Base-by-base conservation (phyloP, 2,888 invertebrate species). In the Ichneumoninae sp. region DNA sequence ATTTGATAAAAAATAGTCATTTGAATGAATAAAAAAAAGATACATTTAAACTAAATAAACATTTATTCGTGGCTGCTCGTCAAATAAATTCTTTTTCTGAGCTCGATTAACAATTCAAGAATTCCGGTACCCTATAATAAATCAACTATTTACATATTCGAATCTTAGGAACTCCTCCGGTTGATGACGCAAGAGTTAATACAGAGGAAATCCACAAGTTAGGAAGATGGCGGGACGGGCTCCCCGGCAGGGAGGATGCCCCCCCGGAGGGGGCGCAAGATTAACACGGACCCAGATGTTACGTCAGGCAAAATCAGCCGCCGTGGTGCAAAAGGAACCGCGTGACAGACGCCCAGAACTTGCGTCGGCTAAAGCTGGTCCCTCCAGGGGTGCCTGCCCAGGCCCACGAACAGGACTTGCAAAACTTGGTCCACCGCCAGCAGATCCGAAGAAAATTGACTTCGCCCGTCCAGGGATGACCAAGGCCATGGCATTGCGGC, bases 401-500 rank as follows among this genome's bases (percentile, higher is more conserved):
- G 26, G 76, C 2, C 19, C 68, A 10, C 84, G 86, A 19, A 80
- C 83, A 16, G 33, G 82, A 5, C 78, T 84, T 1, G 83, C 83
- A 0, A 78, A 19, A 26, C 1, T 70, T 0, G 83, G 86, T 0
- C 88, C 90, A 5, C 84, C 82, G 0, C 86, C 84, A 1, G 74
- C 71, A 2, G 87, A 88, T 5, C 92, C 91, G 1, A 90, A 89
- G 16, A 91, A 86, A 44, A 79, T 92, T 5, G 90, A 92, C 7
- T 90, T 91, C 50, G 83, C 77, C 3, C 89, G 82, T 22, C 92
- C 92, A 0, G 60, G 75, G 0, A 77, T 90, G 89, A 92, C 92
- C 2, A 91, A 89, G 72, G 85, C 92, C 1, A 92, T 92, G 92
- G 6, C 89, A n/a, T 90, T 91, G 33, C 89, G 90, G 40, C 33